Conservation (phyloP, 2,888 invertebrate genomes). For the Drosophila anomalipes region DNA sequence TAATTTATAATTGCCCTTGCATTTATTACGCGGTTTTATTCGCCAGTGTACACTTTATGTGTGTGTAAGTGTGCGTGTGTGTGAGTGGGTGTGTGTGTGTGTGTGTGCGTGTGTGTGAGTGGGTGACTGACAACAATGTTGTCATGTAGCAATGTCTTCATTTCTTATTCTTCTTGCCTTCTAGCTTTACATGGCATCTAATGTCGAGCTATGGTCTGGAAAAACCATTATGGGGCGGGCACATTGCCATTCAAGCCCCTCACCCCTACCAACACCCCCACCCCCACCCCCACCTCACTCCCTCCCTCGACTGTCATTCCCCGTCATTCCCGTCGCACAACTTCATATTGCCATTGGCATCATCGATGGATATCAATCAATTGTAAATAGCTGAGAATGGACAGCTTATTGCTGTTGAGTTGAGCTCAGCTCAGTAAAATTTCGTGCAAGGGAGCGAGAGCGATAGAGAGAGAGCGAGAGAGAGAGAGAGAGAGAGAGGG, state of each 20-base stretch:
- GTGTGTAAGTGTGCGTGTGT: not conserved
- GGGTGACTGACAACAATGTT: constrained; percentile 53
- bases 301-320: not conserved
- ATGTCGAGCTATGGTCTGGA: constrained; percentile 21
- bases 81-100: constrained; percentile 3
- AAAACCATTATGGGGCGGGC: constrained; percentile 1
- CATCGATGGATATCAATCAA: constrained; percentile 58
- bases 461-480: not conserved
- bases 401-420: constrained; percentile 13
- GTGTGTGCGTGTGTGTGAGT: constrained; percentile 9
- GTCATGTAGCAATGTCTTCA: constrained; percentile 68
- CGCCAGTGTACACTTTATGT: not conserved
- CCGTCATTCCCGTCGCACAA: too few relatives aligned
- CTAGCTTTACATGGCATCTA: constrained; percentile 31
- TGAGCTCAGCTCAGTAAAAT: not conserved
- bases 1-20: not conserved
- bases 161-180: constrained; percentile 35
- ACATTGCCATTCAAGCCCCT: not conserved
- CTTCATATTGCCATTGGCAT: not conserved
- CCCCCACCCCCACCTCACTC: not conserved
- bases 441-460: not conserved
- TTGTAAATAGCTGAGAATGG: constrained; percentile 57
- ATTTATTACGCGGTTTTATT: not conserved
- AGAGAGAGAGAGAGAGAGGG: not conserved
- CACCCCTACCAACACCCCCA: not conserved